These are phyloP conservation scores for Hydractinia echinata DNA, from an alignment of 30 jellyfish, hydroid and myxozoan species.

Conservation along the genomic window DNA sequence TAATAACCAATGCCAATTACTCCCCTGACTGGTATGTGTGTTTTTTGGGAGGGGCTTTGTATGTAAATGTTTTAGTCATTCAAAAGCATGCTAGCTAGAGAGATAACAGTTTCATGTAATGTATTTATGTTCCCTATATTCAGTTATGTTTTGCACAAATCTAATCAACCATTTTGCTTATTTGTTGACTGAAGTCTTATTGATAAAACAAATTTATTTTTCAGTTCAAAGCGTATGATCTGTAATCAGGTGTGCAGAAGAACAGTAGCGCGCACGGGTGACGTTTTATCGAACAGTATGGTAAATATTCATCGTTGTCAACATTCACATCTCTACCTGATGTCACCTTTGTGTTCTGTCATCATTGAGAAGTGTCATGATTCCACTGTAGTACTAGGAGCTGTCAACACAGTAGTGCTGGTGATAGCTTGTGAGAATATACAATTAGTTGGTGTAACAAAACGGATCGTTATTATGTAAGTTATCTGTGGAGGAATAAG, in stretches of 20 bases:
- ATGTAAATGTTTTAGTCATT: no score
- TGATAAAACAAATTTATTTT: not conserved
- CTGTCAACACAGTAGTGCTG: conserved; percentile 64
- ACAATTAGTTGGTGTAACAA: conserved; percentile 58
- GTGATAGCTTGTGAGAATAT: conserved; percentile 83
- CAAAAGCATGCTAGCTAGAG: no score
- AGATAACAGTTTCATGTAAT: no score
- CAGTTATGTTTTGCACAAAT: no score
- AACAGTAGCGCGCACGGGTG: conserved; percentile 89
- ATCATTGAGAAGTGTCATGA: conserved; percentile 85
- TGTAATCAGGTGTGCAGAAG: conserved; percentile 88
- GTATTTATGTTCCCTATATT: no score
- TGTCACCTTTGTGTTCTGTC: conserved; percentile 79
- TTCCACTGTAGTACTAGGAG: conserved; percentile 82
- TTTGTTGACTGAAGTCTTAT: no score
- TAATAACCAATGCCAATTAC: conserved; percentile 61
- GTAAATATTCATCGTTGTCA: conserved; percentile 87
- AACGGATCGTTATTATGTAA: conserved; percentile 67
- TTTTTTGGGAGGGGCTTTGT: not conserved
- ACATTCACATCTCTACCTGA: conserved; percentile 66
- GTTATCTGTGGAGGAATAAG: not conserved
- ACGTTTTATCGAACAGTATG: conserved; percentile 51
- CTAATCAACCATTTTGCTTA: no score
- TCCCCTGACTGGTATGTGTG: conserved; percentile 77
- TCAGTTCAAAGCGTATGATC: conserved; percentile 56